These are phyloP conservation scores for Drosophila melanogaster DNA, from an alignment of 1,140 invertebrate genomes.

Conservation along the genomic window DNA sequence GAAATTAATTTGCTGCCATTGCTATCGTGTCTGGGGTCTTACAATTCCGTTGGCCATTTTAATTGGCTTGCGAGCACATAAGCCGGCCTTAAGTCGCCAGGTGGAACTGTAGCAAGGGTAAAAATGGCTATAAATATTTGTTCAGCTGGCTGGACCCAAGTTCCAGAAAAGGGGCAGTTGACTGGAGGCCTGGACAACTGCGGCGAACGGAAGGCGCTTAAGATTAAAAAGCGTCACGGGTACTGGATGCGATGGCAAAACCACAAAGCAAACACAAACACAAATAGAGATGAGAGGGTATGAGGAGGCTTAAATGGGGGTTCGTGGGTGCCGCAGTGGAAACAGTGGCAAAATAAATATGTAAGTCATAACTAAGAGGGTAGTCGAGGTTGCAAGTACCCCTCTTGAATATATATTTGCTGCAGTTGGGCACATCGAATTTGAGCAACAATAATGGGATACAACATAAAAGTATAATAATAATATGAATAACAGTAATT, in stretches of 20 bases:
- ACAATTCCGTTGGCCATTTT: conserved; percentile 70
- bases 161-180: conserved; percentile 25
- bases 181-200: conserved; percentile 59
- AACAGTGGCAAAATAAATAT: conserved; percentile 38
- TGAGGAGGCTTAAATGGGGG: neutral
- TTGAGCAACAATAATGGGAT: too few relatives aligned
- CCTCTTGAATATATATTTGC: too few relatives aligned
- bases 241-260: conserved; percentile 62
- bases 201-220: conserved; percentile 80
- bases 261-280: conserved; percentile 79
- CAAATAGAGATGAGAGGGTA: conserved; percentile 47
- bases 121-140: conserved; percentile 25
- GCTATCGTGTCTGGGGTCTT: conserved; percentile 31
- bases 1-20: conserved; percentile 72
- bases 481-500: too few relatives aligned
- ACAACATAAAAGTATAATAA: too few relatives aligned
- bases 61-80: conserved; percentile 76
- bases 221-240: conserved; percentile 69
- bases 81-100: conserved; percentile 69
- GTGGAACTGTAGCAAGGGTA: conserved; percentile 40
- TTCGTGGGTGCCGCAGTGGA: neutral
- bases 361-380: neutral
- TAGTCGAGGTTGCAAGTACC: neutral
- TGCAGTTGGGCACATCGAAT: too few relatives aligned
- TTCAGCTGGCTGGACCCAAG: conserved; percentile 33